Evolutionary conservation across 1,140 invertebrate species (phyloP), one percentile per base, ranked within the genome.

Genomic region (Gryllus bimaculatus): DNA sequence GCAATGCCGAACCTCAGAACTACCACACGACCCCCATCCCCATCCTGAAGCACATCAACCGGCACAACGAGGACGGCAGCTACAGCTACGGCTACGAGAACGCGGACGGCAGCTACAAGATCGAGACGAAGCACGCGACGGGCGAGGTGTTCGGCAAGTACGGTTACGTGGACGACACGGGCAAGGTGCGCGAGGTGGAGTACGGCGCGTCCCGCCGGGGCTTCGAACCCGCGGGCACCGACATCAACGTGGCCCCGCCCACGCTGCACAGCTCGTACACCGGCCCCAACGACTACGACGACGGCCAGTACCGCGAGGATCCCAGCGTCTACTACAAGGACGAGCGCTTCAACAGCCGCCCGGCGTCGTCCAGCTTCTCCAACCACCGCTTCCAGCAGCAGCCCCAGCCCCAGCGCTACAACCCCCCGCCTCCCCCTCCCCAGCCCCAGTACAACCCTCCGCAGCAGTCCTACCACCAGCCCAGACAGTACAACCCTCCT

Each of bases 51-150:
- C 91, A 92, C 84, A 91, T 93, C 83, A 91, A 90, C 85, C 88
- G 89, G 80, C 92, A 93, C 84, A 95, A 95, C 83, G 93, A 94
- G 77, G 94, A 95, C 81, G 94, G 94, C 0, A 94, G 93, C 21
- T 95, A 95, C 86, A 94, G 91, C 81, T 96, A 93, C 83, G 95
- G 95, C 0, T 97, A 95, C 84, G 94, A 96, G 85, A 93, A 90
- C 0, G 95, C 93, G 0, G 94, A 96, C 83, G 95, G 95, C n/a
- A 92, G 93, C 47, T 96, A 95, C 88, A 96, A 96, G 85, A 95
- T 96, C 80, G 95, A 97, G 85, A 95, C 93, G 0, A 95, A 94
- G 84, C 93, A 93, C 81, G 89, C 92, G 0, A 92, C 90, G 39
- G 93, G 94, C 0, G 93, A 79, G 7, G 81, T 95, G 7, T 92